Conservation (phyloP, 2,113 vertebrate species). For the Gymnocephalus cernua region DNA sequence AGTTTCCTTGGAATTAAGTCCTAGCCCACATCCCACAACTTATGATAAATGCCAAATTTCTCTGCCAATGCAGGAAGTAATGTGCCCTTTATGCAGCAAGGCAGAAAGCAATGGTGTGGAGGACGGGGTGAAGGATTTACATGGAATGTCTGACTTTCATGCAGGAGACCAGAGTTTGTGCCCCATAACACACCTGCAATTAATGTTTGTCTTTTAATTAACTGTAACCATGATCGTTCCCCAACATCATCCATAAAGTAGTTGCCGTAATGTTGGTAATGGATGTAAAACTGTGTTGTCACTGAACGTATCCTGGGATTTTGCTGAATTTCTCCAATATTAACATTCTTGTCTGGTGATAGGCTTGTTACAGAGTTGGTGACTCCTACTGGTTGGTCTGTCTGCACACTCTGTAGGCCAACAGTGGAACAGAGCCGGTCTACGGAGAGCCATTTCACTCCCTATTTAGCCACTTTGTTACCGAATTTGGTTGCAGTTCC, state of each 20-base stretch:
- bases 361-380: background rate
- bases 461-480: too few species aligned
- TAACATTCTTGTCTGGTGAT: background rate
- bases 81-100: background rate
- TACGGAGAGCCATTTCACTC: too few species aligned
- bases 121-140: background rate
- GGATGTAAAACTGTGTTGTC: background rate
- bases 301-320: background rate
- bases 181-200: background rate
- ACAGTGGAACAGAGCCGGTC: too few species aligned
- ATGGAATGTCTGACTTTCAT: background rate
- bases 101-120: background rate
- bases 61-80: slow-evolving; percentile 12
- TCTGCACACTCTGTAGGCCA: background rate
- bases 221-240: background rate
- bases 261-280: background rate
- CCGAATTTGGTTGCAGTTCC: too few species aligned
- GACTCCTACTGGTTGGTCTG: background rate
- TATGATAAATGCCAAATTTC: background rate
- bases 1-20: background rate
- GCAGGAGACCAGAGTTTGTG: background rate
- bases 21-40: background rate
- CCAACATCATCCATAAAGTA: background rate
- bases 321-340: background rate
- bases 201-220: slow-evolving; percentile 1